A percentile compares a stretch with the other conserved stretches of the same genome.
These are phyloP conservation scores for Datnioides undecimradiatus DNA, from an alignment of 2,113 vertebrate genomes.

Conservation along the genomic window DNA sequence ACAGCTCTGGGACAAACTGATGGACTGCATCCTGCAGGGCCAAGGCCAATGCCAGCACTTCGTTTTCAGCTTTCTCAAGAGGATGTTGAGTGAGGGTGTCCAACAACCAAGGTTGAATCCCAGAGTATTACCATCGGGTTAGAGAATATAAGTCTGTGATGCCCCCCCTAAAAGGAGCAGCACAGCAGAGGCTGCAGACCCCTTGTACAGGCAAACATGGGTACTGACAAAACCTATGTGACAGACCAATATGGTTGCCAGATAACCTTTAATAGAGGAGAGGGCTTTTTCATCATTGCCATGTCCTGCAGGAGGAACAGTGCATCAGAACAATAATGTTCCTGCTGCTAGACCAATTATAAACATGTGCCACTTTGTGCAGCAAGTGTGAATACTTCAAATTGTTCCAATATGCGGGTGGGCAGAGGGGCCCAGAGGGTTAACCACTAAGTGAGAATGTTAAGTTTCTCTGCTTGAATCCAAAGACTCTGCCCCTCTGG, in stretches of 20 bases:
- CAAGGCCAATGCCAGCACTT: neutral
- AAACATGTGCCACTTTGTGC: neutral
- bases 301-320: conserved; percentile 8
- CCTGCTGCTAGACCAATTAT: conserved; percentile 9
- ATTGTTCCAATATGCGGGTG: neutral
- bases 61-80: conserved; percentile 1
- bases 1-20: neutral
- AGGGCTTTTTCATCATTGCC: neutral
- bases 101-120: neutral
- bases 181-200: neutral
- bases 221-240: neutral
- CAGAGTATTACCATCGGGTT: neutral
- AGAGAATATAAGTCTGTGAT: neutral
- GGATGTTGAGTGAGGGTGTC: neutral
- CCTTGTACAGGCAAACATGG: neutral
- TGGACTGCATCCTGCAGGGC: neutral
- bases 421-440: neutral
- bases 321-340: neutral
- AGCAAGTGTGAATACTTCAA: conserved; percentile 1
- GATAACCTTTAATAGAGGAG: neutral
- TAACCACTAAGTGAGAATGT: conserved; percentile 1
- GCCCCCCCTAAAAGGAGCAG: neutral
- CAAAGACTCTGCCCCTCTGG: conserved; percentile 16
- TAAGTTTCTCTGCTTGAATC: conserved; percentile 14
- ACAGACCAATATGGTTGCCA: neutral